A percentile compares a stretch with the other conserved stretches of the same genome.
phyloP scores from a whole-genome alignment of 2,797 vertebrate genomes.

The Lerista edwardsae region DNA sequence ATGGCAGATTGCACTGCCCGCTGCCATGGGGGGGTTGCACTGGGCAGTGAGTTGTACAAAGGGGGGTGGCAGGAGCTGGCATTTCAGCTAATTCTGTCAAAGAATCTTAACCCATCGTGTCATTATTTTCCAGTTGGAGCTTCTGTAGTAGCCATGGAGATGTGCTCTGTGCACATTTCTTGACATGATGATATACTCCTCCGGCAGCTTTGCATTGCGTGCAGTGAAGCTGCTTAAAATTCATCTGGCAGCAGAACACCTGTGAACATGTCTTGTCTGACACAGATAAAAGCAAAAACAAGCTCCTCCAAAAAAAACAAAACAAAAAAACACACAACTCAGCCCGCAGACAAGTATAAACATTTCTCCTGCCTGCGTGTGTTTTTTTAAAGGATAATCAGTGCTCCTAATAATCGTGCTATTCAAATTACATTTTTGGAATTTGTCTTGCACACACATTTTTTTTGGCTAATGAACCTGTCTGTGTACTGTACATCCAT shows the following conservation, averaged over 20 bases:
- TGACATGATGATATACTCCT: not conserved
- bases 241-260: constrained; percentile 11
- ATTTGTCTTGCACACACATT: constrained; percentile 10
- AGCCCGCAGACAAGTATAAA: constrained; percentile 13
- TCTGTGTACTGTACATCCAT: constrained; percentile 26
- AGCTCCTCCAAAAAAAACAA: constrained; percentile 20
- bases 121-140: not conserved
- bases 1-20: too few relatives aligned
- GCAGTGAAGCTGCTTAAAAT: not conserved
- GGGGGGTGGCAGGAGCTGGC: too few relatives aligned
- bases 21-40: too few relatives aligned
- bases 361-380: constrained; percentile 12
- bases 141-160: constrained; percentile 22
- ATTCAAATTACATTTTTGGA: constrained; percentile 32
- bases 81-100: not conserved
- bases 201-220: not conserved
- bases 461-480: constrained; percentile 45
- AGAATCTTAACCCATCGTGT: not conserved
- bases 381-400: constrained; percentile 38
- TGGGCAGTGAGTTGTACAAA: too few relatives aligned
- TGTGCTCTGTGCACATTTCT: not conserved
- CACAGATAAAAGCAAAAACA: constrained; percentile 23
- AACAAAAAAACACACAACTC: not conserved
- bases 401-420: constrained; percentile 28
- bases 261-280: constrained; percentile 1